Evolutionary conservation across 2,888 invertebrate species (phyloP).

Genomic region (Pheosia gnoma): DNA sequence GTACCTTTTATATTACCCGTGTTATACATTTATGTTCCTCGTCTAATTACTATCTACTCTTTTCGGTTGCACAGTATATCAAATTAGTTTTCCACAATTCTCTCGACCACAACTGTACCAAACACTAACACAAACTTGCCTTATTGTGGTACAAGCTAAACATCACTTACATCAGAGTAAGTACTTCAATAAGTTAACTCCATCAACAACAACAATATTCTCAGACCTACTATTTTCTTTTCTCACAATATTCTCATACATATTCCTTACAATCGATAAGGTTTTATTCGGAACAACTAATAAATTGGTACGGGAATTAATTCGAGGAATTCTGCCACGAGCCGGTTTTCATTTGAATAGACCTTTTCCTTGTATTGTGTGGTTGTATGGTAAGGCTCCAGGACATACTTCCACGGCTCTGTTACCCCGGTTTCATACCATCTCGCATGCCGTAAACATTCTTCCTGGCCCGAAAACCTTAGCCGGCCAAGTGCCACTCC

Average conservation of each 20-base stretch:
- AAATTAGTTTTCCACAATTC: no score
- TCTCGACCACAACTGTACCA: no score
- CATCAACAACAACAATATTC: neutral
- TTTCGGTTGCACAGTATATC: no score
- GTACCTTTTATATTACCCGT: no score
- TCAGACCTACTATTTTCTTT: neutral
- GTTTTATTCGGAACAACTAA: constrained; percentile 14
- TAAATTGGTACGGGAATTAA: constrained; percentile 21
- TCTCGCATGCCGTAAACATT: constrained; percentile 49
- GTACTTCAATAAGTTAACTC: neutral
- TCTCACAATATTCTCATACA: neutral
- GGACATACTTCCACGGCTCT: constrained; percentile 38
- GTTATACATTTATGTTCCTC: no score
- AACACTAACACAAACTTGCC: no score
- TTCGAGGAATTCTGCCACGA: constrained; percentile 22
- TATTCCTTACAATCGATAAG: neutral
- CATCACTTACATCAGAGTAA: no score
- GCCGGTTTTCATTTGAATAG: constrained; percentile 9
- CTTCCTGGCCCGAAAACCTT: constrained; percentile 52
- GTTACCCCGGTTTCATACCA: constrained; percentile 41
- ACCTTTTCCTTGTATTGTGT: constrained; percentile 26
- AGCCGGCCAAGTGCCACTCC: constrained; percentile 43
- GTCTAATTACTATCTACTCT: no score
- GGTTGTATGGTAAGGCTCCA: constrained; percentile 19
- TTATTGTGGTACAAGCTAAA: no score